Evolutionary conservation across 2,888 invertebrate genomes (phyloP).

Genomic region (Anagyrus pseudococci): DNA sequence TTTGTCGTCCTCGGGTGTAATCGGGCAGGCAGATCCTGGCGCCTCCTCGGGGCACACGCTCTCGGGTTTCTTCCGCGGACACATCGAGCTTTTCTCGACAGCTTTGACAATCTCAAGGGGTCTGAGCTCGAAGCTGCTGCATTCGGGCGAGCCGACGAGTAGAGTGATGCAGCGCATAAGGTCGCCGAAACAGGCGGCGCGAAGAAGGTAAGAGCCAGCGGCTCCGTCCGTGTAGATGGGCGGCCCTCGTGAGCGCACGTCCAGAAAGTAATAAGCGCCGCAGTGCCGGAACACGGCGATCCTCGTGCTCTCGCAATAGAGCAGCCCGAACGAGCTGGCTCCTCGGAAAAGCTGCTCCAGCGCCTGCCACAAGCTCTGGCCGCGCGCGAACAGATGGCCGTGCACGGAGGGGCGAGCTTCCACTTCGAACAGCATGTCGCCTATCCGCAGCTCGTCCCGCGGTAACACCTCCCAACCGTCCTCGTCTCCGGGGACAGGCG

Average conservation of each 20-base stretch:
- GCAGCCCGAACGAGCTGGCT: constrained; percentile 47
- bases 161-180: constrained; percentile 47
- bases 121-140: constrained; percentile 47
- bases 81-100: constrained; percentile 33
- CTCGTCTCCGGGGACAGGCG: not conserved
- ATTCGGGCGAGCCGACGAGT: constrained; percentile 50
- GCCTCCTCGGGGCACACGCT: not conserved
- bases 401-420: constrained; percentile 42
- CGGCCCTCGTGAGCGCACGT: constrained; percentile 51
- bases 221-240: constrained; percentile 51
- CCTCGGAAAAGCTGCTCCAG: constrained; percentile 48
- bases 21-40: constrained; percentile 1
- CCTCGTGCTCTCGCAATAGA: constrained; percentile 50
- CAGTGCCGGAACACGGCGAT: constrained; percentile 53
- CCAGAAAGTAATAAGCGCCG: constrained; percentile 52
- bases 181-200: constrained; percentile 49
- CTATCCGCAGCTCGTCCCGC: constrained; percentile 47
- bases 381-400: constrained; percentile 46
- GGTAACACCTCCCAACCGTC: constrained; percentile 43
- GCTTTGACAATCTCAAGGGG: constrained; percentile 51
- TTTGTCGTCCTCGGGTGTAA: constrained; percentile 9
- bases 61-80: not conserved
- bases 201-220: constrained; percentile 48
- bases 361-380: constrained; percentile 45
- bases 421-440: constrained; percentile 49